Conservation (phyloP, 2,797 vertebrate species). For the Pygocentrus nattereri region DNA sequence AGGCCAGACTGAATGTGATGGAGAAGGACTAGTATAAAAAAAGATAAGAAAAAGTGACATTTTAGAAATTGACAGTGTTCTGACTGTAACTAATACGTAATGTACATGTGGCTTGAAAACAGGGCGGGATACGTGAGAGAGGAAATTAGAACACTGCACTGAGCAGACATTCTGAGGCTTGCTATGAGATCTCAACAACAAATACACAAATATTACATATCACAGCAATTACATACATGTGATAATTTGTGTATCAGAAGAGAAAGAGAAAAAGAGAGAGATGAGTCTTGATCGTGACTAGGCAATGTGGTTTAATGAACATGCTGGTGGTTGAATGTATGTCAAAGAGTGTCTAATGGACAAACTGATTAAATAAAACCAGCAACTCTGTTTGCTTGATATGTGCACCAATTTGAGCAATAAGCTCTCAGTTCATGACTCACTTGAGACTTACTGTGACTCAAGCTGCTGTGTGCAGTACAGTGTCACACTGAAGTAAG, state of each 20-base stretch:
- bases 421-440: constrained; percentile 34
- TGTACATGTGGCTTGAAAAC: not conserved
- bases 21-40: no score
- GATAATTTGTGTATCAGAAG: not conserved
- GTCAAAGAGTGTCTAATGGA: constrained; percentile 44
- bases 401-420: constrained; percentile 29
- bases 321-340: constrained; percentile 22
- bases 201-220: not conserved
- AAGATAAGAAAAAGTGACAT: no score
- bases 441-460: constrained; percentile 9
- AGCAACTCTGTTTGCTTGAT: constrained; percentile 39
- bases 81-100: not conserved
- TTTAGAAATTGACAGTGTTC: not conserved
- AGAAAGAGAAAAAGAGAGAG: not conserved
- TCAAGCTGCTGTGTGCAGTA: not conserved
- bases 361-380: constrained; percentile 46
- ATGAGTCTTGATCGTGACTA: not conserved
- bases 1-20: no score
- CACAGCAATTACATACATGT: not conserved
- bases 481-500: not conserved
- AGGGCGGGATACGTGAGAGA: not conserved
- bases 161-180: not conserved
- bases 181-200: not conserved
- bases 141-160: not conserved
- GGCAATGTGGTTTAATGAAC: constrained; percentile 35